Percentiles rank a stretch among this genome's conserved stretches.
Evolutionary conservation across 2,888 invertebrate genomes (phyloP).

Genomic region (Panzeria rudis): DNA sequence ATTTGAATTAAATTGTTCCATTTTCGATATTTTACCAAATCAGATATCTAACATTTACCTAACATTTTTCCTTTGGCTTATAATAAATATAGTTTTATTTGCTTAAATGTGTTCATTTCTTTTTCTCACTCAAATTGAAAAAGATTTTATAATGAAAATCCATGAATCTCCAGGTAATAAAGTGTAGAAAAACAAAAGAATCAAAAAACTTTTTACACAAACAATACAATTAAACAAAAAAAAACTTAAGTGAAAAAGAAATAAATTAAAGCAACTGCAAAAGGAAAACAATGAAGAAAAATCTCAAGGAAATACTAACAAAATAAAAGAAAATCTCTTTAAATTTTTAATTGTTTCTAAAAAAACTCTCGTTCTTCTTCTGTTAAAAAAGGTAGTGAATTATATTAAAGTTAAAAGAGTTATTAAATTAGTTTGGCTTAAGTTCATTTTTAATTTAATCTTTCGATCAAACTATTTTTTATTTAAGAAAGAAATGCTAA

Average conservation of each 20-base stretch:
- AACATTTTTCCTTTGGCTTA: background rate
- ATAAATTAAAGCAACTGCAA: slow-evolving; percentile 1
- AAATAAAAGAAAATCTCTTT: slow-evolving; percentile 13
- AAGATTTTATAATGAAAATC: slow-evolving; percentile 63
- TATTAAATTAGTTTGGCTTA: no score
- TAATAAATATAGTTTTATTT: slow-evolving; percentile 44
- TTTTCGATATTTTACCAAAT: no score
- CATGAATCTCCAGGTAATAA: slow-evolving; percentile 68
- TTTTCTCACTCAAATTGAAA: slow-evolving; percentile 45
- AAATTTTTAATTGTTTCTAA: slow-evolving; percentile 43
- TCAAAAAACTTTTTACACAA: slow-evolving; percentile 35
- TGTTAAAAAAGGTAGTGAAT: no score
- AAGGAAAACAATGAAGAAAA: slow-evolving; percentile 39
- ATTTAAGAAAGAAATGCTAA: no score
- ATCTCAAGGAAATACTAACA: slow-evolving; percentile 26
- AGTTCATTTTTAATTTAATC: no score
- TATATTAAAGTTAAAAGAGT: no score
- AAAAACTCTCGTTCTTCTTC: slow-evolving; percentile 8
- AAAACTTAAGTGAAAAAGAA: slow-evolving; percentile 1
- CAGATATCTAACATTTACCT: no score
- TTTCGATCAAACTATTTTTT: no score
- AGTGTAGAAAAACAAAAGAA: slow-evolving; percentile 58
- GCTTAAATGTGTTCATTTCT: slow-evolving; percentile 27
- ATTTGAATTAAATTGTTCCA: no score
- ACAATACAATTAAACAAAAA: slow-evolving; percentile 9